A percentile compares a stretch with the other conserved stretches of the same genome.
phyloP scores from a whole-genome alignment of 2,888 invertebrate genomes.

The Oscheius onirici region DNA sequence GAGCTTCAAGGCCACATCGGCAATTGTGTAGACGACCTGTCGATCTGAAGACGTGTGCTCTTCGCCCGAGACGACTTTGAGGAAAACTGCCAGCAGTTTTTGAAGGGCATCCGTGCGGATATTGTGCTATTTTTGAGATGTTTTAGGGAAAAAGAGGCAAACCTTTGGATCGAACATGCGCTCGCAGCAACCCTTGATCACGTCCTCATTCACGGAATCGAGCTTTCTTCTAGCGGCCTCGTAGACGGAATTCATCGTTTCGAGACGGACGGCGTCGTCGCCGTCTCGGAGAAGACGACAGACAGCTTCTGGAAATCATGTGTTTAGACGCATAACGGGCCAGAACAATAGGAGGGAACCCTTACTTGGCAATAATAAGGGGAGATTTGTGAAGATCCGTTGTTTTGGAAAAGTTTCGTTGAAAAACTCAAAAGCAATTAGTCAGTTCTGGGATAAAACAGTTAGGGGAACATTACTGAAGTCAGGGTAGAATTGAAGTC shows the following conservation, averaged over 20 bases:
- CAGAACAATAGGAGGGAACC: too few species aligned
- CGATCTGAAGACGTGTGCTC: slow-evolving; percentile 45
- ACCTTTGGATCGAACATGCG: slow-evolving; percentile 44
- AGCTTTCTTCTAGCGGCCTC: slow-evolving; percentile 45
- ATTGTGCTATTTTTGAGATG: too few species aligned
- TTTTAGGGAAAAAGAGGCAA: slow-evolving; percentile 8
- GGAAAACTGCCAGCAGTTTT: slow-evolving; percentile 36
- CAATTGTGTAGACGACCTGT: slow-evolving; percentile 43
- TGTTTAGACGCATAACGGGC: too few species aligned
- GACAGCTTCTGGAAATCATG: slow-evolving; percentile 10
- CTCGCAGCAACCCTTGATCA: slow-evolving; percentile 42
- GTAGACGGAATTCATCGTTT: slow-evolving; percentile 33
- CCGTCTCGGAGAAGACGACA: slow-evolving; percentile 31
- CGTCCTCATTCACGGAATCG: slow-evolving; percentile 51
- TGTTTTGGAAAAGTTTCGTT: too few species aligned
- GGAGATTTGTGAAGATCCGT: too few species aligned
- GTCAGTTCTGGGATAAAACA: too few species aligned
- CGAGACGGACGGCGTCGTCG: slow-evolving; percentile 38
- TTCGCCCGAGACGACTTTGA: slow-evolving; percentile 26
- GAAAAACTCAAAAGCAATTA: too few species aligned
- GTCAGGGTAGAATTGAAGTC: too few species aligned
- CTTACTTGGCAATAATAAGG: too few species aligned
- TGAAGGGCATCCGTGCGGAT: slow-evolving; percentile 39
- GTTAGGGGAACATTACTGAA: too few species aligned
- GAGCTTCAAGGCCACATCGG: slow-evolving; percentile 32